Conservation (phyloP, 2,888 invertebrate genomes). For the Tholera decimalis region DNA sequence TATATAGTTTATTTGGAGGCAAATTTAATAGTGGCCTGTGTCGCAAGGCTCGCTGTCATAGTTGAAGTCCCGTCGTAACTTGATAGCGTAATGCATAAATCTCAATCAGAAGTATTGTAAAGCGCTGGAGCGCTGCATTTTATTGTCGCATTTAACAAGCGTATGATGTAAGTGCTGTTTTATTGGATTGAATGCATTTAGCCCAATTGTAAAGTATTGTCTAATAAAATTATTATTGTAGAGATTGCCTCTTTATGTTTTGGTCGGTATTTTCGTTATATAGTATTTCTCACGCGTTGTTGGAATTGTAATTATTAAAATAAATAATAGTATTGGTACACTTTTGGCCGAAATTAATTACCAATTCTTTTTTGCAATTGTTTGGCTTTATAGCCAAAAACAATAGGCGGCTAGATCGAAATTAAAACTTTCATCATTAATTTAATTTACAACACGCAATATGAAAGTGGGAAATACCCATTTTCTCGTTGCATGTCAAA, state of each 20-base stretch:
- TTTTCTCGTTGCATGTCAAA: constrained; percentile 5
- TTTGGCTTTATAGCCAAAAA: constrained; percentile 6
- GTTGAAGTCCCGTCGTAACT: constrained; percentile 56
- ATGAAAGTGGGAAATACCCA: background rate
- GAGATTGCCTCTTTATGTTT: constrained; percentile 38
- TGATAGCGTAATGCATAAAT: constrained; percentile 71
- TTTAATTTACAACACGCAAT: too few relatives aligned
- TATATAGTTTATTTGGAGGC: constrained; percentile 55
- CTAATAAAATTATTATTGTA: constrained; percentile 53
- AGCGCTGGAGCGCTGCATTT: constrained; percentile 59
- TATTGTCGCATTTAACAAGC: constrained; percentile 59
- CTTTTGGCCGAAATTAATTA: constrained; percentile 3
- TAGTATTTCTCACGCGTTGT: constrained; percentile 38
- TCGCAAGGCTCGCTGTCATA: constrained; percentile 32
- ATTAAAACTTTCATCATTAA: constrained; percentile 13
- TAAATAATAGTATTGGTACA: background rate
- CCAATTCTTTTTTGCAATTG: constrained; percentile 14
- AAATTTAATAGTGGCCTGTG: constrained; percentile 55
- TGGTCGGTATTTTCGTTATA: constrained; percentile 3
- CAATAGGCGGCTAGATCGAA: background rate
- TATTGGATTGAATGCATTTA: constrained; percentile 56
- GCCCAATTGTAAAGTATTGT: constrained; percentile 62
- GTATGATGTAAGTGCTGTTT: constrained; percentile 57
- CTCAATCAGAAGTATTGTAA: constrained; percentile 71
- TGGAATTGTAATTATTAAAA: constrained; percentile 9